Base-by-base conservation (phyloP, 2,113 vertebrate species). In the Oncorhynchus masou region DNA sequence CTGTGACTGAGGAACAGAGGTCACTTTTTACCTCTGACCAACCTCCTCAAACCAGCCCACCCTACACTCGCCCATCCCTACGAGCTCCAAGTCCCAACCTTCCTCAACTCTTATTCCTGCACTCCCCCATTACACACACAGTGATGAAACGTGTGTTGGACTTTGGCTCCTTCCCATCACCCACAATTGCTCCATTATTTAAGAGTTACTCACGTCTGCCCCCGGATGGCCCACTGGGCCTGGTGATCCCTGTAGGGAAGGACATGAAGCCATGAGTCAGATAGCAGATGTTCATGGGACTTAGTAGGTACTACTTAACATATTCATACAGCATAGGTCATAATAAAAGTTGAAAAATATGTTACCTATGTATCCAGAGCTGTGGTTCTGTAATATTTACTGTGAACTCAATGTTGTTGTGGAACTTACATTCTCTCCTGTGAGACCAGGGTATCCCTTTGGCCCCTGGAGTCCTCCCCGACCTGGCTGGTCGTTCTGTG, bases 221-320 rank as follows among this genome's bases (percentile, higher is more conserved):
- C 77, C 76, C 25, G 79, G 74, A 16, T 73, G 74, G 65, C 83
- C 83, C 20, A 73, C 74, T 59, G 81, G 81, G n/a, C 83, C 83
- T 5, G 66, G 45, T 31, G 51, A 27, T 51, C 79, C 79, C 76
- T 81, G 65, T 16, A 9, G 39, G 65, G 66, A 15, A 27, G 27
- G 25, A 25, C 11, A 25, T 24, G 62, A 65, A 39, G 20, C 9
- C 20, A 65, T 65, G 62, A 65, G 22, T 25, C 51, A 57, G 51
- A 39, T 39, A 20, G 51, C 51, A 19, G n/a, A 8, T 3, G 6
- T 59, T 19, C 3, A 5, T 60, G 34, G 34, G 7, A 34, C 34
- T 59, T 19, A 1, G 20, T n/a, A n/a, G 34, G 34, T 34, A 34
- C 34, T 34, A 34, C 34, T 60, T 60, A 60, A n/a, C 1, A 60